phyloP scores from a whole-genome alignment of 2,888 invertebrate genomes.

The Pelosia muscerda region DNA sequence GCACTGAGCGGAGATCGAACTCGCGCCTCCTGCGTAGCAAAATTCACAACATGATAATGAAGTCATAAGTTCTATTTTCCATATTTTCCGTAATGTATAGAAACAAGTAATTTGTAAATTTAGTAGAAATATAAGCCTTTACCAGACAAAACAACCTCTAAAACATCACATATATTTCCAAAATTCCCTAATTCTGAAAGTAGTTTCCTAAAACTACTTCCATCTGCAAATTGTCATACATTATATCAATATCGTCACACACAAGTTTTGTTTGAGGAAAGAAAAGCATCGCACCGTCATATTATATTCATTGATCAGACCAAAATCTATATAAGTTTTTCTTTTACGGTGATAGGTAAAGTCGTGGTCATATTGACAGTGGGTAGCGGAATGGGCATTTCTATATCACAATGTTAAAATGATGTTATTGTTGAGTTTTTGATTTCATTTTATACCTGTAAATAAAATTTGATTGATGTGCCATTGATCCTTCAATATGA shows the following conservation, averaged over 20 bases:
- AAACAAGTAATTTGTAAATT: too few relatives aligned
- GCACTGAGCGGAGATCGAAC: too few relatives aligned
- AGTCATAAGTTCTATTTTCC: too few relatives aligned
- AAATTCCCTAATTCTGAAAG: neutral
- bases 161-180: neutral
- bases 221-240: conserved; percentile 5
- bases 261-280: conserved; percentile 20
- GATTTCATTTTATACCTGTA: too few relatives aligned
- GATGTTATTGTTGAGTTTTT: too few relatives aligned
- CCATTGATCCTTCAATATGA: too few relatives aligned
- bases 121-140: neutral
- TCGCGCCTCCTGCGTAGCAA: too few relatives aligned
- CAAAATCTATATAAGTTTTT: conserved; percentile 46
- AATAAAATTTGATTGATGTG: too few relatives aligned
- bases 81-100: too few relatives aligned
- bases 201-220: conserved; percentile 12
- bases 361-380: conserved; percentile 11
- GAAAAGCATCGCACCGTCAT: conserved; percentile 26
- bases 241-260: conserved; percentile 8
- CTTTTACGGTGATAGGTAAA: conserved; percentile 30
- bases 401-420: neutral
- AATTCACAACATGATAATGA: too few relatives aligned
- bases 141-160: neutral
- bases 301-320: conserved; percentile 45
- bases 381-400: neutral